Evolutionary conservation across 1,140 invertebrate species (phyloP), one percentile per base, ranked within the genome.

Genomic region (Phortica variegata): DNA sequence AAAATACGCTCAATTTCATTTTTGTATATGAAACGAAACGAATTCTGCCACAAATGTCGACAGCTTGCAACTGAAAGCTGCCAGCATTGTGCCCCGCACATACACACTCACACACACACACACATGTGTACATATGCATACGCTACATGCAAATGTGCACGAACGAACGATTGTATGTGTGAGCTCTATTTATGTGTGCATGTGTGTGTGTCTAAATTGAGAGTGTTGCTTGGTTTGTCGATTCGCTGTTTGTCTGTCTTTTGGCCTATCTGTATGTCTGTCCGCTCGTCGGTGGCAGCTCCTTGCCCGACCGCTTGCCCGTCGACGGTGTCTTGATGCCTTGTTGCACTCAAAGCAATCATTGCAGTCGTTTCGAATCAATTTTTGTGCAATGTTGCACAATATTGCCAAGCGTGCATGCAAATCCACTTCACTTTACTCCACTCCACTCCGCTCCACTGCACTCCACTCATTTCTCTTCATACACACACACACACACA

Each of bases 1-100:
- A 53, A 56, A 49, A 50, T 50, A 47, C 32, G 54, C 57, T 56
- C 49, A 56, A 56, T 59, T 59, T 59, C 53, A 43, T 38, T 58
- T 45, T 31, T 15, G 4, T n/a, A n/a, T n/a, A n/a, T 26, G 23
- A 26, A 26, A 6, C 5, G 5, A 26, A 26, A 26, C 23, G 23
- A 26, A 26, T 26, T 6, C 23, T 26, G 23, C 23, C 23, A 10
- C 23, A 26, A 26, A 26, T 26, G 23, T 26, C 23, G 5, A 26
- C n/a, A n/a, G n/a, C n/a, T n/a, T n/a, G n/a, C n/a, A n/a, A n/a
- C n/a, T n/a, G n/a, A n/a, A n/a, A n/a, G n/a, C n/a, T n/a, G n/a
- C n/a, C n/a, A n/a, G n/a, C n/a, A n/a, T n/a, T n/a, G n/a, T n/a
- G n/a, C n/a, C n/a, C n/a, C n/a, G n/a, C n/a, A n/a, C n/a, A n/a